Evolutionary conservation across 2,797 vertebrate genomes (phyloP).

Genomic region (Oreochromis grahami): DNA sequence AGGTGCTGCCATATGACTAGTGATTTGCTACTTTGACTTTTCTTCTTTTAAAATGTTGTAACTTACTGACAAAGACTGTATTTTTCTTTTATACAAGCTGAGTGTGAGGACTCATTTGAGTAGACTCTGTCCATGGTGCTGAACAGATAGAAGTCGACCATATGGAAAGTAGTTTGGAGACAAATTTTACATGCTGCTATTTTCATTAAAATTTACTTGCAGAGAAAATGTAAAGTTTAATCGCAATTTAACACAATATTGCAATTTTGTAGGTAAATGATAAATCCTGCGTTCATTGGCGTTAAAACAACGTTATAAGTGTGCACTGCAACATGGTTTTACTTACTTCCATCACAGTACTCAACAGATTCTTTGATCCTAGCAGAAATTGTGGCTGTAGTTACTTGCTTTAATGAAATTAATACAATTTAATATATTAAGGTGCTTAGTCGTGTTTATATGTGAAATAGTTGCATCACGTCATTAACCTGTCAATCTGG

Average conservation of each 20-base stretch:
- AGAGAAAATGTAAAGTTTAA: neutral
- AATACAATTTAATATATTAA: neutral
- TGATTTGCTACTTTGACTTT: neutral
- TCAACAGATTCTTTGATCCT: neutral
- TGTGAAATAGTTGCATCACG: neutral
- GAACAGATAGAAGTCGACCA: fast-evolving
- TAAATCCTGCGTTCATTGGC: neutral
- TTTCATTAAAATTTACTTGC: fast-evolving
- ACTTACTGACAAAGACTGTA: fast-evolving
- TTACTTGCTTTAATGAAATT: neutral
- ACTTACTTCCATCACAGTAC: neutral
- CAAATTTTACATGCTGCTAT: neutral
- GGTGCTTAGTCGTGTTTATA: neutral
- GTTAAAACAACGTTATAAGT: neutral
- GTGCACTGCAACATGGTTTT: fast-evolving
- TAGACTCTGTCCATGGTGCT: neutral
- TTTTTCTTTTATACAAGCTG: neutral
- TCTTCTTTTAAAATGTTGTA: neutral
- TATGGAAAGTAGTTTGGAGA: fast-evolving
- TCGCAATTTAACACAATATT: neutral
- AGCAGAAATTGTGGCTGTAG: neutral
- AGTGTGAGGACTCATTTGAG: neutral
- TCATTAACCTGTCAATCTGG: neutral
- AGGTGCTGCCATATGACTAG: neutral
- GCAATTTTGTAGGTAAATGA: neutral